phyloP scores from a whole-genome alignment of 2,888 invertebrate genomes.

The Apamea sordens region DNA sequence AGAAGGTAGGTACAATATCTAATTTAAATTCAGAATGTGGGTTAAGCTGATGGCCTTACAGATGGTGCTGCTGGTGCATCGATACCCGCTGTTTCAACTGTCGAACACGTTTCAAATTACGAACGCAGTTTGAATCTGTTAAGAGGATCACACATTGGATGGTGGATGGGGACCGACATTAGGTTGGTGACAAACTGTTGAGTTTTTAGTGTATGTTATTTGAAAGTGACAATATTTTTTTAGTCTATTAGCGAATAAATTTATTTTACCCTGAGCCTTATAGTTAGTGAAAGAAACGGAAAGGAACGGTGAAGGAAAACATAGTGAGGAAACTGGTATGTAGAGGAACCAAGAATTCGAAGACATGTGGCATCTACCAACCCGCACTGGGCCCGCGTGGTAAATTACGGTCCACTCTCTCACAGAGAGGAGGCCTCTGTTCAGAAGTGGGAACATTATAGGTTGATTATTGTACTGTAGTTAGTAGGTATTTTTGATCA shows the following conservation, averaged over 20 bases:
- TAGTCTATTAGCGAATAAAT: background rate
- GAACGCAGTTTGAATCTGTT: constrained; percentile 82
- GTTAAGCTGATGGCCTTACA: constrained; percentile 79
- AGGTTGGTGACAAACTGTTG: background rate
- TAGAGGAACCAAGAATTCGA: too few relatives aligned
- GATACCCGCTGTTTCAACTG: constrained; percentile 89
- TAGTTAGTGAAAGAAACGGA: too few relatives aligned
- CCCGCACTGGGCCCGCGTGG: too few relatives aligned
- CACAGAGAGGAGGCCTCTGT: too few relatives aligned
- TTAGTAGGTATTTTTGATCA: too few relatives aligned
- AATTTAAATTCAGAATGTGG: constrained; percentile 73
- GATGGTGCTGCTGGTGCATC: constrained; percentile 78
- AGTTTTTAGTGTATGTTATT: background rate
- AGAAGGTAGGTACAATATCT: constrained; percentile 52
- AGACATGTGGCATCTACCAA: too few relatives aligned
- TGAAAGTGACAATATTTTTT: background rate
- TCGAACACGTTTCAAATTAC: constrained; percentile 86
- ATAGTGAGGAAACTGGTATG: too few relatives aligned
- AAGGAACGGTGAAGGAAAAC: too few relatives aligned
- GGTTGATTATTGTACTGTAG: too few relatives aligned
- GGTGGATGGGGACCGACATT: background rate
- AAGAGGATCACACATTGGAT: constrained; percentile 60
- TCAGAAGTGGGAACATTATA: too few relatives aligned
- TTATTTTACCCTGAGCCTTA: background rate
- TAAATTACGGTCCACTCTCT: too few relatives aligned